A percentile compares a stretch with the other conserved stretches of the same genome.
These are phyloP conservation scores for Syngnathus rostellatus DNA, from an alignment of 2,797 vertebrate genomes.

Conservation along the genomic window DNA sequence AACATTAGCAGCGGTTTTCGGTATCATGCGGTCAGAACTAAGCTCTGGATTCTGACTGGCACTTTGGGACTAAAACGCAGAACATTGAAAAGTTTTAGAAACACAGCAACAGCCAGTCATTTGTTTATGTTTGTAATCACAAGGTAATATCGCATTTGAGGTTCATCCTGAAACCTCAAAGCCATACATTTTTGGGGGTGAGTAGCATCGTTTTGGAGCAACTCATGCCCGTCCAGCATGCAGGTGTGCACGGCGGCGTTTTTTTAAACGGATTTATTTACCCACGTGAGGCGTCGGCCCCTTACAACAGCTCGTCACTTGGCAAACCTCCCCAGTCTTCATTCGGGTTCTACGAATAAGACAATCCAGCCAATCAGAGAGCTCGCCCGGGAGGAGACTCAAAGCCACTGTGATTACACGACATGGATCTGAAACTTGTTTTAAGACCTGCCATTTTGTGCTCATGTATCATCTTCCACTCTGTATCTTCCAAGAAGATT, in stretches of 20 bases:
- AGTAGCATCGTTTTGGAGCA: neutral
- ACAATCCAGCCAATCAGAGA: constrained; percentile 75
- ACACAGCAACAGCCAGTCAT: too few relatives aligned
- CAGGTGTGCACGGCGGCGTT: neutral
- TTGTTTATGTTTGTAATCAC: too few relatives aligned
- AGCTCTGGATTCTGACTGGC: neutral
- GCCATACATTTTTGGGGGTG: neutral
- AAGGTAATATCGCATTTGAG: neutral
- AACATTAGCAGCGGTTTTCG: neutral
- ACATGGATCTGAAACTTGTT: too few relatives aligned
- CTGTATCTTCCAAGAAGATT: neutral
- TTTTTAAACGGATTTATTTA: constrained; percentile 66
- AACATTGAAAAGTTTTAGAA: too few relatives aligned
- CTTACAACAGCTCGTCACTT: constrained; percentile 92
- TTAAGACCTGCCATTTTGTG: neutral
- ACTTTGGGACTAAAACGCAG: neutral
- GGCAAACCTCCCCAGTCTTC: constrained; percentile 96
- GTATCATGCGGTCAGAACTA: neutral
- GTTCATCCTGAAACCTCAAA: neutral
- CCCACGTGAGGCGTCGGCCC: constrained; percentile 49
- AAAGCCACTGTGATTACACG: neutral
- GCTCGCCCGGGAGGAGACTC: neutral
- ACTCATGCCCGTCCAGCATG: neutral
- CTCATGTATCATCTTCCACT: neutral
- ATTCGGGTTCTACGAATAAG: constrained; percentile 86